Conservation (phyloP, 2,797 vertebrate species). For the Lepilemur septentrionalis region DNA sequence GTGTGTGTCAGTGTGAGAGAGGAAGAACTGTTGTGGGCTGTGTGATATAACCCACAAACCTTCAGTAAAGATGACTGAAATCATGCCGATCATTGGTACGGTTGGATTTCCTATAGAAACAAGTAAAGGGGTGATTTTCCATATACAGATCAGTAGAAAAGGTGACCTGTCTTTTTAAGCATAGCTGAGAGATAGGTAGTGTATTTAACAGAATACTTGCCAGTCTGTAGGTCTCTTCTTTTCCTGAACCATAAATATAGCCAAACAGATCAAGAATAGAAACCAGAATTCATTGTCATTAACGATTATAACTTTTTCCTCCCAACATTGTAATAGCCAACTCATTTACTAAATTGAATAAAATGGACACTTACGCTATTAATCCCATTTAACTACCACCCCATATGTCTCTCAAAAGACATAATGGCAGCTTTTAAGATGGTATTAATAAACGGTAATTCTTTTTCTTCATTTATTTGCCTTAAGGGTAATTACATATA, state of each 20-base stretch:
- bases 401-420: background rate
- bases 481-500: background rate
- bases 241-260: background rate
- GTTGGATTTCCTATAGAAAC: background rate
- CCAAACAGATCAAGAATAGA: background rate
- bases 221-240: background rate
- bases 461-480: slow-evolving; percentile 2
- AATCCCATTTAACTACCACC: background rate
- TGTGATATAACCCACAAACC: background rate
- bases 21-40: background rate
- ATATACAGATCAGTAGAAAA: background rate
- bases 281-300: background rate
- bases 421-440: background rate
- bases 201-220: background rate
- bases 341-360: background rate
- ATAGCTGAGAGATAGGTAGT: background rate
- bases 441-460: background rate
- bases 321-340: background rate
- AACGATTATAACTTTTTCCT: background rate
- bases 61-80: background rate
- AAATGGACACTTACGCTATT: background rate
- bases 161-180: background rate
- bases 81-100: background rate
- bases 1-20: background rate
- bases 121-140: background rate